These are phyloP conservation scores for Mungos mungo DNA, from an alignment of 2,113 vertebrate species.

Conservation along the genomic window DNA sequence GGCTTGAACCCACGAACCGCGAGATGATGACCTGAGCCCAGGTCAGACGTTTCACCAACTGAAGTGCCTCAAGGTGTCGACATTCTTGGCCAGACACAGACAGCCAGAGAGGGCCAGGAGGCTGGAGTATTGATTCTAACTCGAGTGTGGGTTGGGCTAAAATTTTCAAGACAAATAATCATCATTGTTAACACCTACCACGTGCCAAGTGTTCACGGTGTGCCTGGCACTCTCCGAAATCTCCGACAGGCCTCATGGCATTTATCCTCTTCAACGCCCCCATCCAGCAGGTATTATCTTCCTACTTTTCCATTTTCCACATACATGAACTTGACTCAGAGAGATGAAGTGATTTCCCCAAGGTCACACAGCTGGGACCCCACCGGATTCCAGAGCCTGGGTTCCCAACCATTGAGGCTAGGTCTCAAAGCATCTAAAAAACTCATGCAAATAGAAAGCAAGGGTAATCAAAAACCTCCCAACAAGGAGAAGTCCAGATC, in stretches of 20 bases:
- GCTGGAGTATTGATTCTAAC: not conserved
- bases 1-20: too few relatives aligned
- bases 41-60: too few relatives aligned
- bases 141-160: not conserved
- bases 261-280: not conserved
- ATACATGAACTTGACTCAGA: not conserved
- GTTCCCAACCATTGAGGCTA: not conserved
- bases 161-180: conserved; percentile 30
- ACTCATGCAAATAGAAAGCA: not conserved
- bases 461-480: not conserved
- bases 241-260: not conserved
- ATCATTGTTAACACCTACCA: not conserved
- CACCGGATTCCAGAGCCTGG: not conserved
- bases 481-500: not conserved
- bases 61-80: not conserved
- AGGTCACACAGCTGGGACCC: not conserved
- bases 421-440: not conserved
- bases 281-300: not conserved
- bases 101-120: not conserved
- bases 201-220: not conserved
- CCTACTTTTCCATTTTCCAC: not conserved
- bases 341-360: not conserved
- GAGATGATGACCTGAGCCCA: too few relatives aligned
- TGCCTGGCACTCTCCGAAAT: not conserved
- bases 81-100: not conserved